Base-by-base conservation (phyloP, 2,113 vertebrate genomes). In the Gnathonemus longibarbis region DNA sequence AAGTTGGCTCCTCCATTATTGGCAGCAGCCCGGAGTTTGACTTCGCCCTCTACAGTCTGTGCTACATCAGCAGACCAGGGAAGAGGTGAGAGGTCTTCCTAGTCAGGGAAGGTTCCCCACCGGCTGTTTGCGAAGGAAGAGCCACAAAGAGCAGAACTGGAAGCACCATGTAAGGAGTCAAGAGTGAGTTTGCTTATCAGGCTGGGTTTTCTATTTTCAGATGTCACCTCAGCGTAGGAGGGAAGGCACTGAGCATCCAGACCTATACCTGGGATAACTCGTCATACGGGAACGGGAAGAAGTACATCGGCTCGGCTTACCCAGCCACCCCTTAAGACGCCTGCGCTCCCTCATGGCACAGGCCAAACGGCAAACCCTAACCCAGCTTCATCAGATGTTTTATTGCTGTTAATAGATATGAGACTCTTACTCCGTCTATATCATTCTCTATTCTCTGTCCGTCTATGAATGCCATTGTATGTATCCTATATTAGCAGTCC, bases 21-120 rank as follows among this genome's bases (percentile, higher is more conserved):
- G 98, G 98, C 93, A 95, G 90, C 94, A 99, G 98, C 92, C 98
- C 98, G 0, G 98, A 99, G 90, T 99, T 99, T 6, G 98, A 99
- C 90, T 95, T 99, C 9, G 97, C 97, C 0, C 88, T 99, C 2
- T 99, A 98, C 93, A 96, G 96, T 0, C 91, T 99, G 84, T 99
- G 98, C 94, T 99, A 97, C 95, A 96, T 99, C 3, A 91, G 97
- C 0, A 96, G 97, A 0, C 98, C 98, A 0, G 97, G 97, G 24
- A 96, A 95, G 94, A 89, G n/a, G 98, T 99, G 91, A 97, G 98
- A 95, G 17, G 19, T 50, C 31, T 35, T 27, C 42, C 10, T 15
- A 62, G 10, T 3, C 17, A 42, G 31, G 5, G 24, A 58, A 19
- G 27, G 1, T 53, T 27, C 52, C 27, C n/a, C 46, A 17, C 19